Conservation (phyloP, 1,140 invertebrate genomes). For the Zaprionus lachaisei region DNA sequence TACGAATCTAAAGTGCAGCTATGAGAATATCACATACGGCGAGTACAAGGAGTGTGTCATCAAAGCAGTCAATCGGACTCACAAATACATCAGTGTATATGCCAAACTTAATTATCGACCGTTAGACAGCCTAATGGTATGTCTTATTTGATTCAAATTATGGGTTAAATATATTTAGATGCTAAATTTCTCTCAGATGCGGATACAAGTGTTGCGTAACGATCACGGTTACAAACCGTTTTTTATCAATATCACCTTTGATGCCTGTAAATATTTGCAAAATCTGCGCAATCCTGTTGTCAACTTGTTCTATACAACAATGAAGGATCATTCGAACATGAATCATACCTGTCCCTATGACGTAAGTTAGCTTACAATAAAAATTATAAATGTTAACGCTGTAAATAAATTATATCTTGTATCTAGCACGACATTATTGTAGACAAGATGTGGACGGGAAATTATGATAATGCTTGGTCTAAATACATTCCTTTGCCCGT, state of each 20-base stretch:
- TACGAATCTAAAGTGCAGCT: neutral
- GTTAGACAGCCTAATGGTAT: no score
- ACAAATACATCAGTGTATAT: no score
- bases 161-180: no score
- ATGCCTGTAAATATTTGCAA: neutral
- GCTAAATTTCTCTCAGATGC: neutral
- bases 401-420: neutral
- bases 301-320: neutral
- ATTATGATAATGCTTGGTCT: neutral
- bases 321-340: neutral
- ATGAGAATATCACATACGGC: no score
- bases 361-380: neutral
- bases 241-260: neutral
- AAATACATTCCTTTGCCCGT: neutral
- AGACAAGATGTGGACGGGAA: conserved; percentile 5
- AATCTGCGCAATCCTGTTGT: neutral
- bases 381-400: no score
- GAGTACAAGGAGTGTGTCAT: no score
- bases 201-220: neutral
- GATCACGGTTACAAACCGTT: conserved; percentile 5
- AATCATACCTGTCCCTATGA: conserved; percentile 14
- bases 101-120: no score
- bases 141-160: no score
- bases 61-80: no score
- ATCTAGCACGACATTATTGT: neutral